Evolutionary conservation across 2,797 vertebrate genomes (phyloP), one percentile per base, ranked within the genome.

Genomic region (Vultur gryphus): DNA sequence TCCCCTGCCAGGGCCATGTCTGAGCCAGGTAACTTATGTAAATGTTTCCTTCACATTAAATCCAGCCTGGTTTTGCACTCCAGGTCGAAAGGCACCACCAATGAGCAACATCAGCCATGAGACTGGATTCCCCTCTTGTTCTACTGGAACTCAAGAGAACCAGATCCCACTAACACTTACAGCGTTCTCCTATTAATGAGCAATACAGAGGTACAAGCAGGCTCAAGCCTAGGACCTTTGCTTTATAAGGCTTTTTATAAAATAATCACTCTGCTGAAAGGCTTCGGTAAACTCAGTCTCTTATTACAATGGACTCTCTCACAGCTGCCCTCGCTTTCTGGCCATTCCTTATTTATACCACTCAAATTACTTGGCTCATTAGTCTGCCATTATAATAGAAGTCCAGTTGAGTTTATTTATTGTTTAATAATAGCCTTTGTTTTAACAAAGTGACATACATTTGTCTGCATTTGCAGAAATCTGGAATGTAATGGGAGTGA

Each of bases 281-380:
- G 48, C 62, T 76, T 90, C 2, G 7, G 57, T 24, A 84, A 94
- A 79, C 48, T n/a, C 87, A 49, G 37, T 44, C 73, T 95, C 55
- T 83, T 44, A 48, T 66, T 82, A 80, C 64, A 77, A 23, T 39
- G 55, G 59, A 21, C 43, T 79, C 48, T 69, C 18, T 79, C 73
- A 92, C 29, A 80, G n/a, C n/a, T 54, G 87, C 59, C 23, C 35
- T 85, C 0, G 0, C 62, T 92, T 83, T 71, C 75, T 83, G 69
- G 66, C 49, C 51, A 41, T 95, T 88, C 37, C 64, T 89, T 92
- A 84, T 89, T 95, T 85, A 76, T 81, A 76, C 29, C n/a, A 39
- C 57, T 85, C 57, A 71, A 83, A 96, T 93, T 85, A 91, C 76
- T 81, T 6, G 3, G 43, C 62, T 94, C 83, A 71, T 96, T 95